phyloP scores from a whole-genome alignment of 2,888 invertebrate species.

The Stenolophus ochropezus region DNA sequence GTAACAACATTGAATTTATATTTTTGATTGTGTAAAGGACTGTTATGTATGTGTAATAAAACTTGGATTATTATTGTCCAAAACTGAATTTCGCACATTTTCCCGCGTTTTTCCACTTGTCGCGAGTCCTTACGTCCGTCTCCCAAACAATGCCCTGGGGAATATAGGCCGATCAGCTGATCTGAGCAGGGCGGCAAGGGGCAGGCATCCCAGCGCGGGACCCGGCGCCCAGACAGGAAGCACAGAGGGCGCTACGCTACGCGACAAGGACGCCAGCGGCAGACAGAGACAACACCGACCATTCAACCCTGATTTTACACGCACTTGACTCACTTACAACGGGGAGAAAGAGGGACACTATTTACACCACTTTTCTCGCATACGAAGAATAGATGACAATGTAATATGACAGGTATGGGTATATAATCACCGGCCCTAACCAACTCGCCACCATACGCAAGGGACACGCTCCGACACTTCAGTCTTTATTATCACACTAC shows the following conservation, averaged over 20 bases:
- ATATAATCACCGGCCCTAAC: conserved; percentile 46
- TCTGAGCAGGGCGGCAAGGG: conserved; percentile 9
- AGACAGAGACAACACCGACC: conserved; percentile 62
- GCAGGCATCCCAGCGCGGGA: conserved; percentile 52
- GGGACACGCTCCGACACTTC: neutral
- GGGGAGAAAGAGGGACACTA: conserved; percentile 63
- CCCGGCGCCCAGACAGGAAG: conserved; percentile 55
- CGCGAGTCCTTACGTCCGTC: neutral
- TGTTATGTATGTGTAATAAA: no score
- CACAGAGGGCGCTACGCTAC: conserved; percentile 62
- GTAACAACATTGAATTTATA: no score
- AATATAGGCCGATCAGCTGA: conserved; percentile 61
- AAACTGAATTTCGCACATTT: no score
- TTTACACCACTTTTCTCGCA: conserved; percentile 69
- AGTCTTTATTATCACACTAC: no score
- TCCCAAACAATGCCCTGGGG: conserved; percentile 54
- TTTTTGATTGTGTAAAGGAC: no score
- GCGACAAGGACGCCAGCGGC: conserved; percentile 60
- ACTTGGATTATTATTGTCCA: no score
- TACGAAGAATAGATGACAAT: neutral
- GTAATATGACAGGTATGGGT: conserved; percentile 18
- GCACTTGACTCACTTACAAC: conserved; percentile 75
- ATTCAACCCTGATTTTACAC: conserved; percentile 77
- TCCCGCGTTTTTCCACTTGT: neutral
- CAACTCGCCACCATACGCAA: neutral